Conservation (phyloP, 2,113 vertebrate species). For the Ammodytes marinus region DNA sequence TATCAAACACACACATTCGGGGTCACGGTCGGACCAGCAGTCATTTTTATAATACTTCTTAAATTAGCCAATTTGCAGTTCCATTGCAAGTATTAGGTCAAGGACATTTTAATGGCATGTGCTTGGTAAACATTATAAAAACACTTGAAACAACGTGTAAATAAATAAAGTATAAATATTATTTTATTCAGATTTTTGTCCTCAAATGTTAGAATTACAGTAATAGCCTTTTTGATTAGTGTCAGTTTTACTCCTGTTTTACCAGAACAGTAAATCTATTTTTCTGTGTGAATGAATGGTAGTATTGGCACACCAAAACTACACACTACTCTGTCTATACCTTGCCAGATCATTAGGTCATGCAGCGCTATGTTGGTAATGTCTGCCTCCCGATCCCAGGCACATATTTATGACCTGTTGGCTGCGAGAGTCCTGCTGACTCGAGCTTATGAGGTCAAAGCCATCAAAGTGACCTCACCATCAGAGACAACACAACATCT, state of each 20-base stretch:
- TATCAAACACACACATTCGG: slow-evolving; percentile 43
- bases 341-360: slow-evolving; percentile 84
- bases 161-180: not conserved
- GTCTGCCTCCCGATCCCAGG: slow-evolving; percentile 79
- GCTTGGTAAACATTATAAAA: slow-evolving; percentile 15
- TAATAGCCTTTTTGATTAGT: not conserved
- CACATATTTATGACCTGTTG: slow-evolving; percentile 83
- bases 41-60: slow-evolving; percentile 59
- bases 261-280: slow-evolving; percentile 41
- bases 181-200: not conserved
- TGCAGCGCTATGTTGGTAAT: slow-evolving; percentile 77
- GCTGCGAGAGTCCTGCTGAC: slow-evolving; percentile 76
- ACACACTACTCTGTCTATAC: slow-evolving; percentile 45
- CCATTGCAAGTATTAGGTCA: slow-evolving; percentile 41
- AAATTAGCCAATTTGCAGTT: slow-evolving; percentile 67
- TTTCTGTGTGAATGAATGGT: slow-evolving; percentile 63
- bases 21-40: slow-evolving; percentile 66
- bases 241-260: slow-evolving; percentile 14
- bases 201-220: not conserved
- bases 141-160: not conserved
- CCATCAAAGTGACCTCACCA: slow-evolving; percentile 82
- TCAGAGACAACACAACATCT: slow-evolving; percentile 79
- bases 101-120: slow-evolving; percentile 45
- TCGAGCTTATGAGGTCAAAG: slow-evolving; percentile 80
- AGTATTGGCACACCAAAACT: slow-evolving; percentile 64